These are phyloP conservation scores for Burhinus oedicnemus DNA, from an alignment of 2,113 vertebrate genomes.

Conservation along the genomic window DNA sequence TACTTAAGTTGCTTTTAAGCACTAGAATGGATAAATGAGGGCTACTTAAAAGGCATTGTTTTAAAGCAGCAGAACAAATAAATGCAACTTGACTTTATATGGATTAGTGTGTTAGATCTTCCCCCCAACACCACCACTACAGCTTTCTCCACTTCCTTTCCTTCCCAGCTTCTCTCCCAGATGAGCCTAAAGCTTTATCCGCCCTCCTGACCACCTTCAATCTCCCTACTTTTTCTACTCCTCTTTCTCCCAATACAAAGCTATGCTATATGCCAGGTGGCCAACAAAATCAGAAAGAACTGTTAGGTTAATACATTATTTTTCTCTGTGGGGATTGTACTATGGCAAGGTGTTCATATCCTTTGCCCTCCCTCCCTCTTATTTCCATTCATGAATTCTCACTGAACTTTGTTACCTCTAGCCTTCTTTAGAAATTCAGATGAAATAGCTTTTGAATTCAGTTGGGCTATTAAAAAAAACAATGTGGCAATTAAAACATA, in stretches of 20 bases:
- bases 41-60: neutral
- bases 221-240: neutral
- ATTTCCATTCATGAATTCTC: neutral
- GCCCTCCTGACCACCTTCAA: neutral
- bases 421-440: neutral
- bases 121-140: neutral
- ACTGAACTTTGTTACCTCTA: neutral
- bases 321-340: neutral
- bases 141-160: neutral
- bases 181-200: neutral
- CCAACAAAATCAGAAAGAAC: neutral
- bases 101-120: neutral
- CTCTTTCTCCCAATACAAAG: neutral
- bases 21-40: neutral
- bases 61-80: neutral
- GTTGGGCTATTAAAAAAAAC: neutral
- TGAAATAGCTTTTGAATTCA: no score
- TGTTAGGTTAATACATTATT: neutral
- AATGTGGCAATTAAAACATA: neutral
- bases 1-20: neutral
- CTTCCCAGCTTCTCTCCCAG: neutral
- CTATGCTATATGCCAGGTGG: fast-evolving
- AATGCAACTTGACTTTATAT: neutral
- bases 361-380: neutral
- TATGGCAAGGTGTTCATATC: neutral